Conservation (phyloP, 2,113 vertebrate species). For the Lipotes vexillifer region DNA sequence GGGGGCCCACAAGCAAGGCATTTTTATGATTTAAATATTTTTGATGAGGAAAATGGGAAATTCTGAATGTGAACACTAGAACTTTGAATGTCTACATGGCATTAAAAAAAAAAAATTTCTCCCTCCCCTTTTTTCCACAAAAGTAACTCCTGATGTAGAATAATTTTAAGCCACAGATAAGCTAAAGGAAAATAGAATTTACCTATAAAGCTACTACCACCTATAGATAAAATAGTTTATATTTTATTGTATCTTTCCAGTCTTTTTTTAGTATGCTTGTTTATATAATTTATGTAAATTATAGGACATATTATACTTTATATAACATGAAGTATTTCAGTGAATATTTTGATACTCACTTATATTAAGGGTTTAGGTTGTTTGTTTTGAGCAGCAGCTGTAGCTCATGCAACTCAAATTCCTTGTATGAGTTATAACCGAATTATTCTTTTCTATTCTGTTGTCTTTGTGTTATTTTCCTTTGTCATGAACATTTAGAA, state of each 20-base stretch:
- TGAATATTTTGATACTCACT: not conserved
- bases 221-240: not conserved
- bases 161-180: not conserved
- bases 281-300: not conserved
- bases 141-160: slow-evolving; percentile 16
- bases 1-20: not conserved
- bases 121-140: not conserved
- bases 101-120: not conserved
- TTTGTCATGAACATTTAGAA: not conserved
- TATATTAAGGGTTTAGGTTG: not conserved
- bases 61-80: slow-evolving; percentile 17
- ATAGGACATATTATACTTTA: not conserved
- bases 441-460: not conserved
- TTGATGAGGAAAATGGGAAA: not conserved
- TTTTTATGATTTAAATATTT: slow-evolving; percentile 25
- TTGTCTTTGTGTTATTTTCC: not conserved
- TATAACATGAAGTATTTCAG: not conserved
- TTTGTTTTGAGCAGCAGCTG: not conserved
- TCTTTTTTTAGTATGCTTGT: not conserved
- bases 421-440: not conserved
- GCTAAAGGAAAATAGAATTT: slow-evolving; percentile 22
- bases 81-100: not conserved
- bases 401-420: not conserved
- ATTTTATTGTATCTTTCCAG: not conserved
- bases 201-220: not conserved